phyloP scores from a whole-genome alignment of 2,797 vertebrate genomes.

The Fistularia commersonii region DNA sequence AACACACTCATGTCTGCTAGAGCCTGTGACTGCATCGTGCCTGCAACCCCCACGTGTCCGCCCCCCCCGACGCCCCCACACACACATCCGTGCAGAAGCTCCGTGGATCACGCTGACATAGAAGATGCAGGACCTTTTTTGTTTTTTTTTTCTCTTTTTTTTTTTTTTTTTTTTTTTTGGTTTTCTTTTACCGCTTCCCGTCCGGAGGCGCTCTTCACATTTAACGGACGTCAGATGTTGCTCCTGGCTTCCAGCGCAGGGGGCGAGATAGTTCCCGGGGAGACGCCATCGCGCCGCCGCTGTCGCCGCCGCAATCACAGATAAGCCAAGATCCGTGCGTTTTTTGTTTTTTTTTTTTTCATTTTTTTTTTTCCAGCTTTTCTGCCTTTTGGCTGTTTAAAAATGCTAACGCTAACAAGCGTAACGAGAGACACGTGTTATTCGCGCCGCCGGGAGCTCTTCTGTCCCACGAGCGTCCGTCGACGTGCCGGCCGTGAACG shows the following conservation, averaged over 20 bases:
- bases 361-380: constrained; percentile 20
- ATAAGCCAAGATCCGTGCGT: constrained; percentile 4
- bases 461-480: too few relatives aligned
- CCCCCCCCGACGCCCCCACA: constrained; percentile 26
- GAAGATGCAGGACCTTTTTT: constrained; percentile 34
- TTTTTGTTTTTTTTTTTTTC: constrained; percentile 1
- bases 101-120: constrained; percentile 33
- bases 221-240: constrained; percentile 6
- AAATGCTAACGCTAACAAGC: constrained; percentile 26
- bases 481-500: too few relatives aligned
- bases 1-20: constrained; percentile 22
- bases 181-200: not conserved
- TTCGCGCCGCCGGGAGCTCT: constrained; percentile 2
- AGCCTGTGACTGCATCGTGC: constrained; percentile 31
- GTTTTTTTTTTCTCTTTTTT: constrained; percentile 24
- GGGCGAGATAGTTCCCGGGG: constrained; percentile 13
- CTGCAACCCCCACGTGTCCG: constrained; percentile 24
- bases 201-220: constrained; percentile 17
- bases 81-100: not conserved
- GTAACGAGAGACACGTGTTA: constrained; percentile 10
- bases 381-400: constrained; percentile 17
- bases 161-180: constrained; percentile 12
- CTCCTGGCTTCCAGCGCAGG: constrained; percentile 16
- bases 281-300: too few relatives aligned
- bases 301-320: not conserved